Evolutionary conservation across 2,888 invertebrate genomes (phyloP).

Genomic region (Caenorhabditis zanzibari): DNA sequence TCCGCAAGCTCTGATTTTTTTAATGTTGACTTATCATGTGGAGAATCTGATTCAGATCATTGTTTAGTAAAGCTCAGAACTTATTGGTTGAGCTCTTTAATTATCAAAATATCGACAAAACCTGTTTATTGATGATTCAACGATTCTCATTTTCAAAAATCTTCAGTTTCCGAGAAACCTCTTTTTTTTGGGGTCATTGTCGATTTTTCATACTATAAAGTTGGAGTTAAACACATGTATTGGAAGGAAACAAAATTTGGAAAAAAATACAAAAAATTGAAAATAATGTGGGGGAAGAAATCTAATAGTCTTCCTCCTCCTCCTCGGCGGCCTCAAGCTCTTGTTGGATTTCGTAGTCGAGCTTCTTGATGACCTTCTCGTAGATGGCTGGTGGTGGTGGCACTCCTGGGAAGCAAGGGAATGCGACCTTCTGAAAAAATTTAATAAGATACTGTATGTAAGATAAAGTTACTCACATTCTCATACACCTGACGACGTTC

Average conservation of each 20-base stretch:
- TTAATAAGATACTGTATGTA: no score
- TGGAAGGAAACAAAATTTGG: background rate
- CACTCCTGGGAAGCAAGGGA: conserved; percentile 82
- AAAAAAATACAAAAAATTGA: background rate
- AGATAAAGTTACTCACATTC: conserved; percentile 70
- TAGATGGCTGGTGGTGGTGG: conserved; percentile 80
- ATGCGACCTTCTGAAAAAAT: conserved; percentile 78
- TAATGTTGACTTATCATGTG: no score
- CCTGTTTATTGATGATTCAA: no score
- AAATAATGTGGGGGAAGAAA: background rate
- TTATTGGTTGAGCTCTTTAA: no score
- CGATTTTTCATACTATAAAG: conserved; percentile 5
- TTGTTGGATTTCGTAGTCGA: conserved; percentile 70
- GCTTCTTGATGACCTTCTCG: conserved; percentile 76
- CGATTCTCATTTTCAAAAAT: no score
- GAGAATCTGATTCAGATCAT: no score
- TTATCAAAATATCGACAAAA: no score
- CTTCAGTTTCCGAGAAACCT: no score
- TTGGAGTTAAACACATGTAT: conserved; percentile 15
- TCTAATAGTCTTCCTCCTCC: conserved; percentile 61
- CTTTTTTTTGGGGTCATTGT: background rate
- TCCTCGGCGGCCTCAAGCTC: conserved; percentile 66
- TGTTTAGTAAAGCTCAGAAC: no score
- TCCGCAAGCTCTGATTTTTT: no score
- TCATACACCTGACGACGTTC: conserved; percentile 82